Evolutionary conservation across 2,888 invertebrate species (phyloP).

Genomic region (Hirtodrosophila confusa): DNA sequence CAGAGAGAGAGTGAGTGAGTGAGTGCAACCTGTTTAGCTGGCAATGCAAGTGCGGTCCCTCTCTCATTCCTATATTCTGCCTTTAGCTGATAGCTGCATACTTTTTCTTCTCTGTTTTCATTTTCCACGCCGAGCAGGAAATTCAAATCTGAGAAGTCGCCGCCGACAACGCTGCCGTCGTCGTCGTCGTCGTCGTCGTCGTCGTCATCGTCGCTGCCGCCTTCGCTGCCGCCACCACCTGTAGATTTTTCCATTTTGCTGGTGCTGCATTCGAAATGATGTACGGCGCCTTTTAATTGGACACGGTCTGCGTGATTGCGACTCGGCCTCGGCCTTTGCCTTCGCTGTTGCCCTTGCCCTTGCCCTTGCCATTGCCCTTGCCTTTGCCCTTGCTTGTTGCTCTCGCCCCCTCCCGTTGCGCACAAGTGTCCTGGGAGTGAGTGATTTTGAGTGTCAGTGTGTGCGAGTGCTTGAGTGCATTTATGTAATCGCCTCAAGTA

Average conservation of each 20-base stretch:
- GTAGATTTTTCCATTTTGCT: slow-evolving; percentile 66
- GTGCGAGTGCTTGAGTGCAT: slow-evolving; percentile 32
- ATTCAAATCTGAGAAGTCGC: slow-evolving; percentile 52
- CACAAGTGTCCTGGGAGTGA: slow-evolving; percentile 35
- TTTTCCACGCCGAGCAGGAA: slow-evolving; percentile 50
- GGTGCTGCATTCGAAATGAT: slow-evolving; percentile 72
- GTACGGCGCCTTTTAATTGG: slow-evolving; percentile 79
- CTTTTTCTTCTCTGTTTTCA: slow-evolving; percentile 32
- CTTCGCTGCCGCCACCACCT: slow-evolving; percentile 66
- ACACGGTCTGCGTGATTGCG: slow-evolving; percentile 77
- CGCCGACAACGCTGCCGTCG: slow-evolving; percentile 26
- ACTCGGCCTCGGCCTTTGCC: slow-evolving; percentile 20
- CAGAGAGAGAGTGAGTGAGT: slow-evolving; percentile 4
- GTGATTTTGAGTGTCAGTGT: slow-evolving; percentile 11
- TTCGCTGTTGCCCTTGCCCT: slow-evolving; percentile 19
- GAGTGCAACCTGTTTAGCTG: slow-evolving; percentile 39
- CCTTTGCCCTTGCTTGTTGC: slow-evolving; percentile 3
- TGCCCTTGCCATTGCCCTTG: slow-evolving; percentile 14
- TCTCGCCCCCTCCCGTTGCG: slow-evolving; percentile 20
- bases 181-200: slow-evolving; percentile 25
- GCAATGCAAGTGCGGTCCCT: slow-evolving; percentile 27
- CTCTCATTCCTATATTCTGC: slow-evolving; percentile 24
- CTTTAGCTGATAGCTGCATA: slow-evolving; percentile 43
- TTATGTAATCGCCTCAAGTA: neutral
- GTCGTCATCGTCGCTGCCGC: no score